Base-by-base conservation (phyloP, 2,888 invertebrate species). In the Lepidochrysops patricia region DNA sequence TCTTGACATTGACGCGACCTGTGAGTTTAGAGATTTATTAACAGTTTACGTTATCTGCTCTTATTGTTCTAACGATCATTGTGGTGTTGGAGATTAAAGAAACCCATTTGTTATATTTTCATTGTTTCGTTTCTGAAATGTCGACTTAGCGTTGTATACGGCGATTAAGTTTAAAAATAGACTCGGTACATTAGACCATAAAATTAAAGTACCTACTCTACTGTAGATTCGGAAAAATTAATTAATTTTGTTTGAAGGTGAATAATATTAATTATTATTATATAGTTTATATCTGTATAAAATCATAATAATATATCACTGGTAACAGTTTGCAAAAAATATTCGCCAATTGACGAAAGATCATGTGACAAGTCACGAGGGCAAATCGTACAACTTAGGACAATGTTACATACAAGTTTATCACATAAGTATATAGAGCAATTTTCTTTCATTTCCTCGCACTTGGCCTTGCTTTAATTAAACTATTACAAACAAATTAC, bases 51-150 rank as follows among this genome's bases (percentile, higher is more conserved):
- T 77, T 78, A 80, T 79, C 80, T 79, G 71, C 70, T 76, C 74
- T 79, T 78, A 82, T 82, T 82, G 81, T 84, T 80, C 72, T 75
- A 70, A n/a, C 67, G 72, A 78, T 76, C 75, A 84, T 87, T 87
- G 82, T 87, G 80, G 83, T 82, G 85, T 72, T 82, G 43, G 19
- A 43, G 43, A 43, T 43, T 43, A 43, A 19, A 19, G 12, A 75
- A 81, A 77, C 72, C 49, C 58, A 57, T 43, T 57, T 29, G 57
- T 60, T 57, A 60, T n/a, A 34, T 34, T 56, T 32, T 43, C 13
- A 57, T 34, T 43, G 43, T 26, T 43, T 27, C 15, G 5, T 9
- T 56, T 56, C n/a, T 34, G 1, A 54, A 27, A 54, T 56, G 43
- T 23, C 43, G 43, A 19, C 9, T 43, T 19, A 43, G 43, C 43